Conservation (phyloP, 2,888 invertebrate species). For the Leucozona laternaria region DNA sequence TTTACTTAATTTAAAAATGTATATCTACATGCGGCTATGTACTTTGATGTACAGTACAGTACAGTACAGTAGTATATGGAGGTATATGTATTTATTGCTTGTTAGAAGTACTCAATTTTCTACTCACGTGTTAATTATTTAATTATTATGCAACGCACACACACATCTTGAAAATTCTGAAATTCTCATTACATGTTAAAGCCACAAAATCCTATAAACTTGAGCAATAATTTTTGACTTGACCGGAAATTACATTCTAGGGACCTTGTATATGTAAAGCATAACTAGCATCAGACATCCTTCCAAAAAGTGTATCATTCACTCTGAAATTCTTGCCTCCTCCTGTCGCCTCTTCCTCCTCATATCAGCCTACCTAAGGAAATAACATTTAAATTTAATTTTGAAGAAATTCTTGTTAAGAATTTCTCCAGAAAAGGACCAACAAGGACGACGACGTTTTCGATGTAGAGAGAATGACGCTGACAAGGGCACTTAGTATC, state of each 20-base stretch:
- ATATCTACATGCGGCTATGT: too few relatives aligned
- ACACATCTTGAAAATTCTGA: conserved; percentile 12
- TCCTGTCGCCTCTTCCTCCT: neutral
- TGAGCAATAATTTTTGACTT: conserved; percentile 63
- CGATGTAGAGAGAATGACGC: neutral
- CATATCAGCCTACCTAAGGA: conserved; percentile 19
- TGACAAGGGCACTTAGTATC: conserved; percentile 31
- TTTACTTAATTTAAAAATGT: too few relatives aligned
- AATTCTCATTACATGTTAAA: conserved; percentile 35
- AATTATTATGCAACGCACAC: conserved; percentile 25
- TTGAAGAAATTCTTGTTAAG: conserved; percentile 32
- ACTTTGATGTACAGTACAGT: neutral
- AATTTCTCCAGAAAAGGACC: neutral
- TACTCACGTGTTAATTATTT: conserved; percentile 23
- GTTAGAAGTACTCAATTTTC: conserved; percentile 1
- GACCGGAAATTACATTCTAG: conserved; percentile 68
- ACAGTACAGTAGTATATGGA: neutral
- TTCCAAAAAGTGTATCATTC: conserved; percentile 14
- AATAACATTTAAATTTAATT: conserved; percentile 39
- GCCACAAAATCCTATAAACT: conserved; percentile 49
- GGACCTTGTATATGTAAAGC: conserved; percentile 28
- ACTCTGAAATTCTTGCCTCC: neutral
- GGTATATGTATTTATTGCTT: neutral
- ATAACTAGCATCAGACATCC: neutral
- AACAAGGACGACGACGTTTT: neutral